These are phyloP conservation scores for Nothura maculosa DNA, from an alignment of 2,797 vertebrate species.

Conservation along the genomic window DNA sequence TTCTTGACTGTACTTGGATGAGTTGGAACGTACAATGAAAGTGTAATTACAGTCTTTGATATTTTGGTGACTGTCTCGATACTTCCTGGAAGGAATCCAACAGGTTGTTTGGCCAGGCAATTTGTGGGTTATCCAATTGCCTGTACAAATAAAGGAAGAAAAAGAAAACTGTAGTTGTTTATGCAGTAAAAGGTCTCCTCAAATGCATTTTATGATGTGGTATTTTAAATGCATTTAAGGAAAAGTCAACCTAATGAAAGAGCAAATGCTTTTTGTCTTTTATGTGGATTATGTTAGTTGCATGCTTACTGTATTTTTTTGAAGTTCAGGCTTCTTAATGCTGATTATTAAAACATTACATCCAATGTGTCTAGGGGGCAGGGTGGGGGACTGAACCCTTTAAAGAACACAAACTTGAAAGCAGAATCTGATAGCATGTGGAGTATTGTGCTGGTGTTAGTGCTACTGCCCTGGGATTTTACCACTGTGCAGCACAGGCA, in stretches of 20 bases:
- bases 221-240: constrained; percentile 50
- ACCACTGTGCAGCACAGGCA: accelerated
- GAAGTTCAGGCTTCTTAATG: constrained; percentile 12
- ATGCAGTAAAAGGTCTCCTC: constrained; percentile 8
- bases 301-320: constrained; percentile 17
- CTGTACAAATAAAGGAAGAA: constrained; percentile 38
- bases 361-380: neutral
- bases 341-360: constrained; percentile 37
- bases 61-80: constrained; percentile 27
- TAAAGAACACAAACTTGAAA: neutral
- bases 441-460: neutral
- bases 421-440: neutral
- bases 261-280: constrained; percentile 51
- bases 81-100: constrained; percentile 48
- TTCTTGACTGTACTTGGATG: constrained; percentile 48
- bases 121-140: constrained; percentile 36
- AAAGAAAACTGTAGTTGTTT: constrained; percentile 52
- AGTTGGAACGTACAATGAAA: constrained; percentile 46
- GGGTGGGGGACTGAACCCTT: neutral
- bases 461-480: neutral
- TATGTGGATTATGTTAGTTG: constrained; percentile 52
- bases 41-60: constrained; percentile 60
- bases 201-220: constrained; percentile 54
- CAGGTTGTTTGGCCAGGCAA: constrained; percentile 59
- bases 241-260: constrained; percentile 60